Evolutionary conservation across 2,113 vertebrate species (phyloP).

Genomic region (Eolophus roseicapilla): DNA sequence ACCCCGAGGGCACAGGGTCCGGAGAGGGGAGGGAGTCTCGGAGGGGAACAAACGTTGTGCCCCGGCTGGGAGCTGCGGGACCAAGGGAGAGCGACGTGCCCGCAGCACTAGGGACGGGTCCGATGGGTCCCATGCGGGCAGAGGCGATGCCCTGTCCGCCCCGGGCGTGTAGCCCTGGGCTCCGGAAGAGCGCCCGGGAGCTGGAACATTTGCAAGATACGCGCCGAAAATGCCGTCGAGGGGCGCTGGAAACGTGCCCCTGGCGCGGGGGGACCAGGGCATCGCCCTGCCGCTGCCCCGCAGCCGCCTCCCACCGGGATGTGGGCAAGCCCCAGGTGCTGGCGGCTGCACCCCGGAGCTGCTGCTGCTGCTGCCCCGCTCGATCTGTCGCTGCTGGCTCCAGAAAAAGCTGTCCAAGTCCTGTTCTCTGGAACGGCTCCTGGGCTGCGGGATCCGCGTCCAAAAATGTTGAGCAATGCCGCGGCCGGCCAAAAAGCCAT

Average conservation of each 20-base stretch:
- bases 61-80: background rate
- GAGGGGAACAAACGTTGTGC: background rate
- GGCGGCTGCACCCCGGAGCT: background rate
- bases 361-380: background rate
- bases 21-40: background rate
- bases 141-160: background rate
- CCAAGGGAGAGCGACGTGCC: background rate
- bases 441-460: constrained; percentile 31
- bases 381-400: background rate
- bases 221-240: background rate
- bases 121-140: fast-evolving
- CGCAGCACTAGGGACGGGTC: background rate
- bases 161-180: background rate
- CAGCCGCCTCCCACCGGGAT: background rate
- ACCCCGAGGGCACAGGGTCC: background rate
- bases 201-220: background rate
- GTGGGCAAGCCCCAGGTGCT: background rate
- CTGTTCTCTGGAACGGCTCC: constrained; percentile 53
- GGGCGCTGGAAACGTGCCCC: background rate
- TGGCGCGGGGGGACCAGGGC: background rate
- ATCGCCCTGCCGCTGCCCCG: background rate
- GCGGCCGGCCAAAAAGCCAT: constrained; percentile 69
- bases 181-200: background rate
- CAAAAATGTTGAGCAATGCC: constrained; percentile 76
- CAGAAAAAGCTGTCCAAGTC: constrained; percentile 26